These are phyloP conservation scores for Gambelia wislizenii DNA, from an alignment of 2,797 vertebrate species.

Conservation along the genomic window DNA sequence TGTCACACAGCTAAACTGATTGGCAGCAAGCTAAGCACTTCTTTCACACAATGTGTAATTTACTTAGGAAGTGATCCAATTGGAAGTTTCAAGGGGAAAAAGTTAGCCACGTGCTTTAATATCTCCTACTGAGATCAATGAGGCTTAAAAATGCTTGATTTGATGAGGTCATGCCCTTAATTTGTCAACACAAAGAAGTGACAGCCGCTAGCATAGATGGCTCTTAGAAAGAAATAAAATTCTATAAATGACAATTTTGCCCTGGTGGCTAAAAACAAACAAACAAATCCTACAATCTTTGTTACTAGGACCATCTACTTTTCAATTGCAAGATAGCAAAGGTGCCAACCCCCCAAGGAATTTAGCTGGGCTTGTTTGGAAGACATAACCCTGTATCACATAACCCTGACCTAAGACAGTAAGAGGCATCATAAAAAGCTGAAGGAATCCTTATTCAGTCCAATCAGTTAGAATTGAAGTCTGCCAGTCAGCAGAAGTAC, in stretches of 20 bases:
- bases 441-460: not conserved
- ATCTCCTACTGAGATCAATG: not conserved
- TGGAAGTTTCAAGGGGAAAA: not conserved
- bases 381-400: not conserved
- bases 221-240: not conserved
- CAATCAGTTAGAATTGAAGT: too few species aligned
- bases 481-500: too few species aligned
- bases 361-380: not conserved
- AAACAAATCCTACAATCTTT: not conserved
- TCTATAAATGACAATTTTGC: not conserved
- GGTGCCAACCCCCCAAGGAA: not conserved
- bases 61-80: not conserved
- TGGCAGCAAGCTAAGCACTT: not conserved
- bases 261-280: not conserved
- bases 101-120: not conserved
- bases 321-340: not conserved
- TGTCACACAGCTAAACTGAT: not conserved
- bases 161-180: not conserved
- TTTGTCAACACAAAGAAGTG: too few species aligned
- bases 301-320: too few species aligned
- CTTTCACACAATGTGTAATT: not conserved
- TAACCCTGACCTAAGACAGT: not conserved
- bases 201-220: not conserved
- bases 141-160: not conserved
- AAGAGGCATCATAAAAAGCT: not conserved